Percentiles rank a stretch among this genome's conserved stretches.
Evolutionary conservation across 2,113 vertebrate genomes (phyloP).

Genomic region (Micromys minutus): DNA sequence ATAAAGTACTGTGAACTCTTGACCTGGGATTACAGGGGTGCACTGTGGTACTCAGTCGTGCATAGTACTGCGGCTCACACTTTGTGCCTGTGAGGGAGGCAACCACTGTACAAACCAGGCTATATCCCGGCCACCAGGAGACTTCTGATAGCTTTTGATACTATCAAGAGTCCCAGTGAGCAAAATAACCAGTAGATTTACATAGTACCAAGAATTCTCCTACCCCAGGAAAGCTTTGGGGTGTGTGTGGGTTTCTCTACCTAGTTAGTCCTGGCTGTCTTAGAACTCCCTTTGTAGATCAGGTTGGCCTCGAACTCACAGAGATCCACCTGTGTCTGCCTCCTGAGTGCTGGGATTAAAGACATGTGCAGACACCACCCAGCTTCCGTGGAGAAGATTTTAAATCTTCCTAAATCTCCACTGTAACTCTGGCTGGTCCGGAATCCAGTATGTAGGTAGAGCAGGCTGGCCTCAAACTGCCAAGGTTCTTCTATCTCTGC

Average conservation of each 20-base stretch:
- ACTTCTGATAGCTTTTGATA: not conserved
- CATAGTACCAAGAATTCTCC: not conserved
- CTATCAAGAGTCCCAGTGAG: not conserved
- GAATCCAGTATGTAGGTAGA: not conserved
- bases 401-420: not conserved
- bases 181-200: not conserved
- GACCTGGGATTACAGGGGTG: not conserved
- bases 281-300: not conserved
- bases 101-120: not conserved
- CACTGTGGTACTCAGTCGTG: too few relatives aligned
- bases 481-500: not conserved
- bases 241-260: not conserved
- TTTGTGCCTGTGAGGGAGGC: not conserved
- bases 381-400: not conserved
- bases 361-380: not conserved
- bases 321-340: not conserved
- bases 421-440: not conserved
- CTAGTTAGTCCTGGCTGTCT: not conserved
- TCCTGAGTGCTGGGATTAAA: too few relatives aligned
- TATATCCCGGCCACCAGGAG: not conserved
- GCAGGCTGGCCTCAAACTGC: not conserved
- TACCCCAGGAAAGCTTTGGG: rapidly evolving
- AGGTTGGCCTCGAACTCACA: not conserved
- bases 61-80: not conserved
- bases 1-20: not conserved